Evolutionary conservation across 2,888 invertebrate species (phyloP), one percentile per base, ranked within the genome.

Genomic region (Quadroppia sp.): DNA sequence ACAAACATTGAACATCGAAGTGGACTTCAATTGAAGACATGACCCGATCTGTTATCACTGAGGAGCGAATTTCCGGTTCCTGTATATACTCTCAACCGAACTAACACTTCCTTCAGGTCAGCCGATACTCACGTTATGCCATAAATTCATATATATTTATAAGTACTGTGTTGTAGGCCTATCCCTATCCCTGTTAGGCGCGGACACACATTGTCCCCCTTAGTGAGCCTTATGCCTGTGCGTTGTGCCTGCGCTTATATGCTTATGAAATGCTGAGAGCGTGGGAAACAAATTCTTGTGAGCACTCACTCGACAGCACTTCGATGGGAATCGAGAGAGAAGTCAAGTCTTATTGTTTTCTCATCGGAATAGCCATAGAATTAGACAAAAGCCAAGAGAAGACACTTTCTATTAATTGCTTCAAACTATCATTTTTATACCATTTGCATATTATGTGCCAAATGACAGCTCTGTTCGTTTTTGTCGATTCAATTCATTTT

Each of bases 221-320:
- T 28, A 28, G 20, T 23, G 59, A 59, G 30, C 59, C 28, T 50
- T 45, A 45, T 45, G 45, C 56, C 56, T 59, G 30, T 28, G 17
- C 50, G 4, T n/a, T 45, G 23, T 53, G 53, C 53, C 53, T 53
- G 61, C 32, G 36, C 32, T 61, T 23, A 32, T 59, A 30, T 59
- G 59, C 32, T 59, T 32, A 36, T 36, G 32, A 36, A 36, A 61
- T 61, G n/a, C 32, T 32, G 17, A 67, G 36, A 67, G n/a, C 67
- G 67, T 67, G 67, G 67, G 67, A 67, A 67, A 67, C 42, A n/a
- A 42, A 67, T 67, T 67, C 67, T 67, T 67, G 40, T 67, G 67
- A 67, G 42, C 67, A 67, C 30, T 42, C 23, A 67, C 32, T 67
- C 40, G 42, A 25, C 53, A 53, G 23, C 53, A 25, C 67, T 67